These are phyloP conservation scores for Telmatherina bonti DNA, from an alignment of 2,797 vertebrate species.

Conservation along the genomic window DNA sequence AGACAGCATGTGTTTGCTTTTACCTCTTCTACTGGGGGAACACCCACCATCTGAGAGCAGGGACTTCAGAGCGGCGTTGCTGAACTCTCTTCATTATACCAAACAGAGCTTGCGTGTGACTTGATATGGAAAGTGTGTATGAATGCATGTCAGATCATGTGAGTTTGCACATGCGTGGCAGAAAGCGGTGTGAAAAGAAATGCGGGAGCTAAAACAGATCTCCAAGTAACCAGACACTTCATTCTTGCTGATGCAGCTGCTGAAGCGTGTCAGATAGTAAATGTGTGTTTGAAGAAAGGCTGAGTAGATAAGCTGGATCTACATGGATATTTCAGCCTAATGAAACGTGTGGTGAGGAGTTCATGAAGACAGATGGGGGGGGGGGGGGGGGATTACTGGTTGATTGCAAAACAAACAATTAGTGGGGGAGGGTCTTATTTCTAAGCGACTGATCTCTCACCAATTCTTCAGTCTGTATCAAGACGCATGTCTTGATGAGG, in stretches of 20 bases:
- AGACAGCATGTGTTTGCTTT: conserved; percentile 22
- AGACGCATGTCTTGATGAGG: conserved; percentile 37
- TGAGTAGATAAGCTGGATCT: conserved; percentile 72
- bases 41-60: conserved; percentile 46
- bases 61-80: conserved; percentile 33
- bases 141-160: conserved; percentile 18
- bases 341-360: conserved; percentile 65
- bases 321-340: conserved; percentile 54
- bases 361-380: conserved; percentile 71
- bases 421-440: conserved; percentile 47
- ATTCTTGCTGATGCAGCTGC: conserved; percentile 31
- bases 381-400: conserved; percentile 76
- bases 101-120: conserved; percentile 33
- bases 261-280: conserved; percentile 13
- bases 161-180: conserved; percentile 25
- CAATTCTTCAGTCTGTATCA: conserved; percentile 32
- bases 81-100: conserved; percentile 48
- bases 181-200: conserved; percentile 3
- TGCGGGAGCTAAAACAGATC: conserved; percentile 30
- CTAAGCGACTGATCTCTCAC: conserved; percentile 53
- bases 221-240: conserved; percentile 43
- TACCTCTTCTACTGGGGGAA: conserved; percentile 35
- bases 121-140: conserved; percentile 28
- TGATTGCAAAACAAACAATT: conserved; percentile 58
- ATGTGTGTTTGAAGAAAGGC: conserved; percentile 38